These are phyloP conservation scores for Coturnix japonica DNA, from an alignment of 2,113 vertebrate species.

Conservation along the genomic window DNA sequence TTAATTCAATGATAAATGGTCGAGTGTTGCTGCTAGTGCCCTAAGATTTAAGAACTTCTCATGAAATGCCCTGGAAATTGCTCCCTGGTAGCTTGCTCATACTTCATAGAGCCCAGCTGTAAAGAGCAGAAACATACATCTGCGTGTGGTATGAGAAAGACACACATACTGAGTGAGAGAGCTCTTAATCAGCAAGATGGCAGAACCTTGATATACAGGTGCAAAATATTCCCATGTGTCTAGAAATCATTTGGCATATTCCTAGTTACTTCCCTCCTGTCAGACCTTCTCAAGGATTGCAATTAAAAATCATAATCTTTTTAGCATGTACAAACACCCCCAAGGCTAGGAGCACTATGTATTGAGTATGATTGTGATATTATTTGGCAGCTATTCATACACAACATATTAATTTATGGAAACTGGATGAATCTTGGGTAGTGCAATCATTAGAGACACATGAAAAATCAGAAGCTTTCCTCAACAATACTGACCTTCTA, in stretches of 20 bases:
- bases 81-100: slow-evolving; percentile 54
- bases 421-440: slow-evolving; percentile 67
- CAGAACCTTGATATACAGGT: slow-evolving; percentile 49
- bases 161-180: not conserved
- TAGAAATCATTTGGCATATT: slow-evolving; percentile 64
- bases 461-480: slow-evolving; percentile 16
- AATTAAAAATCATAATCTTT: slow-evolving; percentile 79
- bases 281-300: slow-evolving; percentile 67
- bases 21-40: not conserved
- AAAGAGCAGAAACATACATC: slow-evolving; percentile 32
- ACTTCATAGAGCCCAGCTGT: slow-evolving; percentile 25
- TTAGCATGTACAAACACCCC: slow-evolving; percentile 70
- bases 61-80: slow-evolving; percentile 66
- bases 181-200: slow-evolving; percentile 64
- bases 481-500: slow-evolving; percentile 24
- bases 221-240: slow-evolving; percentile 59
- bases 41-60: slow-evolving; percentile 69
- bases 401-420: slow-evolving; percentile 74
- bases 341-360: slow-evolving; percentile 60
- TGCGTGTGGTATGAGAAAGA: not conserved
- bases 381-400: slow-evolving; percentile 73
- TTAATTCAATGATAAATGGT: slow-evolving; percentile 64
- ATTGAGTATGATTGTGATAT: slow-evolving; percentile 68
- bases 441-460: slow-evolving; percentile 30
- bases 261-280: slow-evolving; percentile 54